Percentiles rank a stretch among this genome's conserved stretches.
Conservation (phyloP, 1,140 invertebrate genomes). For the Stegodyphus dumicola region DNA sequence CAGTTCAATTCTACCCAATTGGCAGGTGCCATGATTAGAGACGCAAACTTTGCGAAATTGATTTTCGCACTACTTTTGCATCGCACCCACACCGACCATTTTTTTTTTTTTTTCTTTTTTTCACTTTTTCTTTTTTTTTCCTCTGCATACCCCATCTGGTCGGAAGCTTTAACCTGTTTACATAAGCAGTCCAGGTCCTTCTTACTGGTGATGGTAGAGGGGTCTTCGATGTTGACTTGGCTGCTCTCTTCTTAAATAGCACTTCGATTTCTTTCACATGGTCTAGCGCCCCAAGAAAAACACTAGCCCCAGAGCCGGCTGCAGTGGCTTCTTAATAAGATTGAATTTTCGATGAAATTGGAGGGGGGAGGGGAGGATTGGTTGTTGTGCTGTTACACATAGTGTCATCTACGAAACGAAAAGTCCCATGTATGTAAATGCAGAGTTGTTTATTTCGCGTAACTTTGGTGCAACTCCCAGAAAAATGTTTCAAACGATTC, state of each 20-base stretch:
- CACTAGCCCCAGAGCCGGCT: not conserved
- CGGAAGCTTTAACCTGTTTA: slow-evolving; percentile 50
- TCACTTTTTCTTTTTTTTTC: not conserved
- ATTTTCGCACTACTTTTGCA: slow-evolving; percentile 53
- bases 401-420: no score
- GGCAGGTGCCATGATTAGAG: slow-evolving; percentile 49
- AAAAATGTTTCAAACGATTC: no score
- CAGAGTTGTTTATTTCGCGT: no score
- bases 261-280: slow-evolving; percentile 44
- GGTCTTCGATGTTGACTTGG: slow-evolving; percentile 31
- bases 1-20: slow-evolving; percentile 22
- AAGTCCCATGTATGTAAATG: no score
- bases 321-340: slow-evolving; percentile 14
- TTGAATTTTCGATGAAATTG: slow-evolving; percentile 23
- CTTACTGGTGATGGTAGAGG: slow-evolving; percentile 6
- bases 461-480: no score
- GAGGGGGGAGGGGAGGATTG: not conserved
- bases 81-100: not conserved
- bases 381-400: not conserved
- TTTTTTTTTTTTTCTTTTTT: slow-evolving; percentile 6
- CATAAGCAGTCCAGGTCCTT: slow-evolving; percentile 17
- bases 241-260: slow-evolving; percentile 45
- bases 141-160: slow-evolving; percentile 36
- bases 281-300: slow-evolving; percentile 30
- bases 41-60: slow-evolving; percentile 56